These are phyloP conservation scores for Trachurus trachurus DNA, from an alignment of 2,797 vertebrate species.

Conservation along the genomic window DNA sequence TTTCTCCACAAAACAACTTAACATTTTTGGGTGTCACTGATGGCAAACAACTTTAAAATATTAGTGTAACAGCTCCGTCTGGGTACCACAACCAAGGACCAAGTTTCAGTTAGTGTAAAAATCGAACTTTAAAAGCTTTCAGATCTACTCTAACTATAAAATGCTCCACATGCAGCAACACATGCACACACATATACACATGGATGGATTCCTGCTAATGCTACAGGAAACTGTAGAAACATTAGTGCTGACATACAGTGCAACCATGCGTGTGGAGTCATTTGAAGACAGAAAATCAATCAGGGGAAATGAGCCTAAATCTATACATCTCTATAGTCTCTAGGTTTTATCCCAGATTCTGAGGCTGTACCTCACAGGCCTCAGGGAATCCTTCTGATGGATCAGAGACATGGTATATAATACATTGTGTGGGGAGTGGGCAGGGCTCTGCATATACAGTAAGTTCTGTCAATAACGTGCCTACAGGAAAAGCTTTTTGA, in stretches of 20 bases:
- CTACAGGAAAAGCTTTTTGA: conserved; percentile 31
- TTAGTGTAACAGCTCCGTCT: neutral
- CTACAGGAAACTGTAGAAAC: conserved; percentile 80
- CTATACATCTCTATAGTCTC: conserved; percentile 68
- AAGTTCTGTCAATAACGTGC: conserved; percentile 56
- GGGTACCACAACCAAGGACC: neutral
- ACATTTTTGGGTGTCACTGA: neutral
- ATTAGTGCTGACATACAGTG: conserved; percentile 77
- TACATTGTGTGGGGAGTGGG: conserved; percentile 21
- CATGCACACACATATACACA: conserved; percentile 24
- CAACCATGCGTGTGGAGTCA: conserved; percentile 61
- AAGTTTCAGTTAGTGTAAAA: conserved; percentile 14
- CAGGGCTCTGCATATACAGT: conserved; percentile 41
- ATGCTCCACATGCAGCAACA: conserved; percentile 30
- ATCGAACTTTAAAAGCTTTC: conserved; percentile 39
- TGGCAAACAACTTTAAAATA: neutral
- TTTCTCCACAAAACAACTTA: neutral
- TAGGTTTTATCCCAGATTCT: conserved; percentile 66
- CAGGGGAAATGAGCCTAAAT: conserved; percentile 77
- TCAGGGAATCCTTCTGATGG: conserved; percentile 56
- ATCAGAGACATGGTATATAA: conserved; percentile 38
- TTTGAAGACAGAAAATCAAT: conserved; percentile 81
- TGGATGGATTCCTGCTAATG: conserved; percentile 68
- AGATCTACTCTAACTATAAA: conserved; percentile 37
- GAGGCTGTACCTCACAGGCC: conserved; percentile 46